A percentile compares a stretch with the other conserved stretches of the same genome.
Conservation (phyloP, 2,888 invertebrate genomes). For the Euplagia quadripunctaria region DNA sequence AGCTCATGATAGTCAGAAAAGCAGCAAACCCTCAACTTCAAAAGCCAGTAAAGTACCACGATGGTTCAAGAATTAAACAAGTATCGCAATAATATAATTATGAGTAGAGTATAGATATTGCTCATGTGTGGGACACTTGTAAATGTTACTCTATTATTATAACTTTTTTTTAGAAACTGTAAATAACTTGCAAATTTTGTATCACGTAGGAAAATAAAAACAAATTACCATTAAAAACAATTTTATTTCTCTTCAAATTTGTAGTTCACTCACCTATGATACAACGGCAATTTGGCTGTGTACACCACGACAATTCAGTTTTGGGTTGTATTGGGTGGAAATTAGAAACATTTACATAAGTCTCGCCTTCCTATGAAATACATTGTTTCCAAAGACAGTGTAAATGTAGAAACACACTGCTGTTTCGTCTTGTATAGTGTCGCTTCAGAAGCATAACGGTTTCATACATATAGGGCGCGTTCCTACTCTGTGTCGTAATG, state of each 20-base stretch:
- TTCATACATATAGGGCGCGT: too few species aligned
- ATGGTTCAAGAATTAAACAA: constrained; percentile 79
- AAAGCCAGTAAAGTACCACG: constrained; percentile 77
- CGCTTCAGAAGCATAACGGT: too few species aligned
- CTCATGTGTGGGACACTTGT: background rate
- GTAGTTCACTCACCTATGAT: too few species aligned
- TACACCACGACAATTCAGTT: too few species aligned
- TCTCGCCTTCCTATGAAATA: too few species aligned
- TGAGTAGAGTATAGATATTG: background rate
- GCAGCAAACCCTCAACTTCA: constrained; percentile 62
- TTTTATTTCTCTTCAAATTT: constrained; percentile 9
- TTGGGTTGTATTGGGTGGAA: too few species aligned
- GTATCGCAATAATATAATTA: background rate
- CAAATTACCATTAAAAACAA: background rate
- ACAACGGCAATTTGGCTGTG: too few species aligned
- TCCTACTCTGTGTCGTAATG: too few species aligned
- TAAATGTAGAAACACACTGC: too few species aligned
- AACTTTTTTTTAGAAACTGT: constrained; percentile 8
- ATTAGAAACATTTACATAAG: too few species aligned
- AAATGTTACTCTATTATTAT: background rate
- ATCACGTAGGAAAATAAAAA: constrained; percentile 17
- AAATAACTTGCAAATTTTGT: constrained; percentile 9
- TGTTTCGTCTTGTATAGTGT: too few species aligned
- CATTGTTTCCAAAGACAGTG: too few species aligned
- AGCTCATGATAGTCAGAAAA: constrained; percentile 50